Conservation (phyloP, 64 coral and sea anemone species). For the Stichodactyla helianthus region DNA sequence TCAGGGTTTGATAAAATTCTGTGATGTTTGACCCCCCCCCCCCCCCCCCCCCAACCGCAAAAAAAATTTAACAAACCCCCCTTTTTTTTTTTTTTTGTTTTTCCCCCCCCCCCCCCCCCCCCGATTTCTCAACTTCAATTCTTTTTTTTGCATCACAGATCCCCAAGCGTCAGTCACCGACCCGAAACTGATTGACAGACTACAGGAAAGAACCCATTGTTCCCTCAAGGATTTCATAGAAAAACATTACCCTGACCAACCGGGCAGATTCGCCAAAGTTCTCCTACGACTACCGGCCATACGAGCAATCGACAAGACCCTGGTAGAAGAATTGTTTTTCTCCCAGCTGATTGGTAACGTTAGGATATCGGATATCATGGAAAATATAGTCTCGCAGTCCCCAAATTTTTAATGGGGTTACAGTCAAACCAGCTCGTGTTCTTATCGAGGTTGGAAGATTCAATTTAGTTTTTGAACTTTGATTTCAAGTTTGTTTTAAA, state of each 20-base stretch:
- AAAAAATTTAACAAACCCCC: no score
- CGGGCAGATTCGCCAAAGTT: constrained; percentile 82
- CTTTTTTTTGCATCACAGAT: background rate
- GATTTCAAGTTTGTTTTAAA: no score
- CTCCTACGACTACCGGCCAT: constrained; percentile 57
- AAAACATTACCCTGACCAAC: constrained; percentile 38
- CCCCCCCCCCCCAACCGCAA: no score
- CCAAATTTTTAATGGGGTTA: background rate
- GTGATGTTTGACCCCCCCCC: no score
- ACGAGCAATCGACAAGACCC: constrained; percentile 35
- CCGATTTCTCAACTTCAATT: no score
- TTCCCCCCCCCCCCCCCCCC: no score
- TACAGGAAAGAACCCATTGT: constrained; percentile 78
- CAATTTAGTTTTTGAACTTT: no score
- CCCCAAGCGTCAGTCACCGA: constrained; percentile 12
- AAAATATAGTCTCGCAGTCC: constrained; percentile 70
- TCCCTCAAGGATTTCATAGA: constrained; percentile 74
- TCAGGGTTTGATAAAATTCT: no score
- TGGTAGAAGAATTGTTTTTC: constrained; percentile 78
- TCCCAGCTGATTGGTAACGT: constrained; percentile 76
- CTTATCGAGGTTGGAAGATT: no score
- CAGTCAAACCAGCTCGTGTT: no score
- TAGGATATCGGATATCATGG: constrained; percentile 82
- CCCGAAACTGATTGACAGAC: constrained; percentile 60
- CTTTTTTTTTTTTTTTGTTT: no score